Conservation (phyloP, 2,888 invertebrate species). For the Trimorus sp. region DNA sequence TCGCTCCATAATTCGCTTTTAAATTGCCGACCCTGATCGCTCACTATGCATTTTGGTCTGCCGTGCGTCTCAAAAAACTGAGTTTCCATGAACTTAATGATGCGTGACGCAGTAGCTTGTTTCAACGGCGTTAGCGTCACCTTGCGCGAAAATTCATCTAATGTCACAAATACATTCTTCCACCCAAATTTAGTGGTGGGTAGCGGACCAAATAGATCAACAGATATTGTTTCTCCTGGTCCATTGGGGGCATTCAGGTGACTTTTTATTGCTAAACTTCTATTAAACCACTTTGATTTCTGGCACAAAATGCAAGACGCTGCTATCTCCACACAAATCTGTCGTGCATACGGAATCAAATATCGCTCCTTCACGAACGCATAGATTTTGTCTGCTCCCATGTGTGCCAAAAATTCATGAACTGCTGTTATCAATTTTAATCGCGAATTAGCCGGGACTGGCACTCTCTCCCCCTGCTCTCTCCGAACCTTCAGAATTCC, state of each 20-base stretch:
- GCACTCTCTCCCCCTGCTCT: too few species aligned
- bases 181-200: constrained; percentile 14
- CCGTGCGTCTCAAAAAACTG: background rate
- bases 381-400: too few species aligned
- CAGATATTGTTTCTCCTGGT: constrained; percentile 3
- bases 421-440: too few species aligned
- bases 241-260: background rate
- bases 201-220: constrained; percentile 14
- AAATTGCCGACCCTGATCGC: constrained; percentile 16
- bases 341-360: too few species aligned
- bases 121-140: constrained; percentile 2
- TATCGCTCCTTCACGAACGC: too few species aligned
- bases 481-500: too few species aligned
- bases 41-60: background rate
- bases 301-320: constrained; percentile 10
- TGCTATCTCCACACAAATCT: background rate
- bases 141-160: constrained; percentile 14
- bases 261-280: too few species aligned
- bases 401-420: too few species aligned
- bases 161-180: constrained; percentile 7
- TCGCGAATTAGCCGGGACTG: too few species aligned
- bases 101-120: background rate
- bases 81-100: background rate
- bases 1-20: background rate
- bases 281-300: constrained; percentile 6